Percentiles rank a stretch among this genome's conserved stretches.
Conservation (phyloP, 2,113 vertebrate genomes). For the Hydrochoerus hydrochaeris region DNA sequence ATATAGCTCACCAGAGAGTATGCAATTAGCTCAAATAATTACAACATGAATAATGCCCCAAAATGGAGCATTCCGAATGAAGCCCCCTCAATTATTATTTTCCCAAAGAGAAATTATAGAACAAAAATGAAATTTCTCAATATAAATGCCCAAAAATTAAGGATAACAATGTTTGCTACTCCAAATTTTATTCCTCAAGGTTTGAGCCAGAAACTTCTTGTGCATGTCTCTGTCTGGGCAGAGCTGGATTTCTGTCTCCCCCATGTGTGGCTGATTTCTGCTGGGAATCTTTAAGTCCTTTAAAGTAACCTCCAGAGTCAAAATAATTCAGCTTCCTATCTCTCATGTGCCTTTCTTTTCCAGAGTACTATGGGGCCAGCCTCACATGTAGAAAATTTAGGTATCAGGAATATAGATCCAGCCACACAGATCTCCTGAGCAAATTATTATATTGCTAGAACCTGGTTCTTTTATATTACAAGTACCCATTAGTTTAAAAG, state of each 20-base stretch:
- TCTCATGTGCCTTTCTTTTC: not conserved
- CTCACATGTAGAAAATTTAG: not conserved
- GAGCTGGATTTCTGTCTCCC: not conserved
- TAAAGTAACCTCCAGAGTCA: not conserved
- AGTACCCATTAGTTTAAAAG: not conserved
- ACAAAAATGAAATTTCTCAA: constrained; percentile 44
- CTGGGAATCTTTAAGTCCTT: not conserved
- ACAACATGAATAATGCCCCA: constrained; percentile 54
- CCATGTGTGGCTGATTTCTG: not conserved
- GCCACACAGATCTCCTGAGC: not conserved
- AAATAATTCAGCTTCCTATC: not conserved
- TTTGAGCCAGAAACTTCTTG: not conserved
- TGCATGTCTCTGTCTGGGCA: not conserved
- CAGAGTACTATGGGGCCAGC: not conserved
- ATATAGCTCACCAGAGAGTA: constrained; percentile 65
- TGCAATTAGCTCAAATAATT: constrained; percentile 71
- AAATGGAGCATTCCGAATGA: constrained; percentile 55
- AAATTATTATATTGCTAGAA: not conserved
- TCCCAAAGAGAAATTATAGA: constrained; percentile 57
- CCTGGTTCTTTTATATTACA: not conserved
- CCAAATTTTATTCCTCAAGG: constrained; percentile 2
- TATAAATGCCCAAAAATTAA: constrained; percentile 58
- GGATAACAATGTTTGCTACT: not conserved
- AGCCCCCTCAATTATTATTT: constrained; percentile 43
- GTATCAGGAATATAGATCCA: not conserved